Evolutionary conservation across 2,113 vertebrate genomes (phyloP), one percentile per base, ranked within the genome.

Genomic region (Crotalus horridus): DNA sequence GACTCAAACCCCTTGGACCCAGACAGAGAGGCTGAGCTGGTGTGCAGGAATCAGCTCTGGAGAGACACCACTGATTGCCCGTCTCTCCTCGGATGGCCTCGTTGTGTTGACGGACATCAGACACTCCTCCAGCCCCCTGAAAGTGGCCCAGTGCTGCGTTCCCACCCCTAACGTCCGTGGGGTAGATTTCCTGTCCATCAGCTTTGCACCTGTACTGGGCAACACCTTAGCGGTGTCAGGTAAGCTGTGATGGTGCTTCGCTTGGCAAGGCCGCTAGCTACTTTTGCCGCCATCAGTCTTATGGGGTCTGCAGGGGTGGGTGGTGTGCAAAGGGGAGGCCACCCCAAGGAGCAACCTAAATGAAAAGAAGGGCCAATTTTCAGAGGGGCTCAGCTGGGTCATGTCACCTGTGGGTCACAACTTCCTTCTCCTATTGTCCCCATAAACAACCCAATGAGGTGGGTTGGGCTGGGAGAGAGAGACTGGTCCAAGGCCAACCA

Each of bases 211-310:
- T 1, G 93, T 90, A 46, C 93, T 98, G 54, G 85, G 95, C 11
- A 89, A 94, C 17, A 96, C 93, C 51, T 46, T 98, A 17, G 94
- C 98, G 0, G 95, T 98, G 21, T 98, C 98, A 87, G 98, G 98
- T 98, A 54, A 92, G 96, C 15, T 20, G 20, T 21, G 17, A 9
- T 39, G 69, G 29, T 15, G 3, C 33, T 39, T 21, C 20, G 6
- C 2, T 39, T 81, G 39, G 33, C 74, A 21, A 81, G 9, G 87
- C 15, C 10, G 7, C 15, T 2, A 4, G 21, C 11, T 15, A 7
- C 21, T 29, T 4, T 17, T 89, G 2, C 15, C 48, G 12, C n/a
- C 33, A 29, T 81, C 6, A 9, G 7, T 33, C 33, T 81, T 23
- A 43, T 9, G 69, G 69, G 15, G 21, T 6, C 23, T 10, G 46